These are phyloP conservation scores for Drosophila nigromelanica DNA, from an alignment of 1,140 invertebrate species.

Conservation along the genomic window DNA sequence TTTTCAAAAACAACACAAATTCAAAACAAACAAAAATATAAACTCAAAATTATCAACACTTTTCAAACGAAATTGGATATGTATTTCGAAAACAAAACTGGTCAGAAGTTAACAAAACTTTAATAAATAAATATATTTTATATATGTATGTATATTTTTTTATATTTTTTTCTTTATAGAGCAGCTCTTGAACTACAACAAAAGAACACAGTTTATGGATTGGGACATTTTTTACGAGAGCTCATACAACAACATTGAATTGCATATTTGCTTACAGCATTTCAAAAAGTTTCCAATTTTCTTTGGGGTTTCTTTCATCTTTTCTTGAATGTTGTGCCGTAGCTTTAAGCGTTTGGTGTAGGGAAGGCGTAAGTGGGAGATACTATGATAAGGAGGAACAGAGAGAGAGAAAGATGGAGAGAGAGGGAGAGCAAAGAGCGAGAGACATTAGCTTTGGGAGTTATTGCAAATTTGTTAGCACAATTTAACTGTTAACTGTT, in stretches of 20 bases:
- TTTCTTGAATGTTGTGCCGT: conserved; percentile 30
- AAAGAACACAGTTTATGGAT: conserved; percentile 18
- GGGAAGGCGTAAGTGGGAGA: too few species aligned
- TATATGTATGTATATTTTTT: conserved; percentile 15
- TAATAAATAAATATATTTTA: conserved; percentile 2
- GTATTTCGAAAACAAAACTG: conserved; percentile 1
- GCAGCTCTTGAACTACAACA: conserved; percentile 52
- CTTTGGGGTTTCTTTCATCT: conserved; percentile 21
- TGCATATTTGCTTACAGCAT: conserved; percentile 45
- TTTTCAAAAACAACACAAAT: conserved; percentile 13
- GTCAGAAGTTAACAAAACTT: neutral
- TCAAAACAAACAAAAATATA: neutral
- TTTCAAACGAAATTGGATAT: conserved; percentile 5
- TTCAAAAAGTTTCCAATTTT: conserved; percentile 44
- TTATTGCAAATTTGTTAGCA: conserved; percentile 53
- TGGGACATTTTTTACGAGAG: conserved; percentile 28
- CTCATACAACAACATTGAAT: conserved; percentile 59
- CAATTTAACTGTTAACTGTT: conserved; percentile 81
- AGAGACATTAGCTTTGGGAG: conserved; percentile 22
- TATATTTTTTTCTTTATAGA: conserved; percentile 34
- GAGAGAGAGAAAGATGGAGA: neutral
- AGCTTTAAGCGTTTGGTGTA: conserved; percentile 50
- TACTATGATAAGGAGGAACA: neutral
- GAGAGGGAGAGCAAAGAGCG: conserved; percentile 13
- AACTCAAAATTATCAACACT: neutral